Evolutionary conservation across 2,113 vertebrate species (phyloP), one percentile per base, ranked within the genome.

Genomic region (Propithecus coquereli): DNA sequence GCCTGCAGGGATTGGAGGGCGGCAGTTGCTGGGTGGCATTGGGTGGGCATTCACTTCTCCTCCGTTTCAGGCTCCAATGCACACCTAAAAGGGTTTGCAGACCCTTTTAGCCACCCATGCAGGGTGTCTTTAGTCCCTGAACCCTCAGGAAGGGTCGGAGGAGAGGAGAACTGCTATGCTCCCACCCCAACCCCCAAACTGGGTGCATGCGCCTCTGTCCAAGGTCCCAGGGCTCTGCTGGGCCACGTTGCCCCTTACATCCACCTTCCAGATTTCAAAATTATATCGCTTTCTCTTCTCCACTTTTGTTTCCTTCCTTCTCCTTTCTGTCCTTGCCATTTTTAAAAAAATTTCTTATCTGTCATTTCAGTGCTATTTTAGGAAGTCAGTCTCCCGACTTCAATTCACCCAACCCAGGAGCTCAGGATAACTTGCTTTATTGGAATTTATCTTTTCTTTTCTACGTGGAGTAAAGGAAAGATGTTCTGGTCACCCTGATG

Each of bases 131-230:
- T n/a, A 43, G 73, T 6, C 11, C 32, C 32, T 70, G 40, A 70
- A 11, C 16, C 63, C 14, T 37, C 25, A 17, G 50, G 50, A 30
- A 37, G 40, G 18, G 37, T 68, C n/a, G 40, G 76, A 59, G 37
- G 71, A 40, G 54, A 70, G 50, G 40, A 59, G 25, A 47, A 30
- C 17, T 3, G 1, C 25, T 11, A 8, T 5, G n/a, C 40, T 43
- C 18, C 4, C 8, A 25, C 9, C 47, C 1, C 30, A 1, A 0
- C 3, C 27, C 32, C 47, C 13, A 40, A 3, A 32, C 0, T 17
- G 43, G 47, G 12, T 83, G 23, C 3, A n/a, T 43, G 13, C 5
- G 1, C 47, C 66, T 84, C 22, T 43, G n/a, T 1, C 6, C 34
- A 22, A 59, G 32, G 25, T 59, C 45, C 68, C 2, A 0, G 14